Percentiles rank a stretch among this genome's conserved stretches.
phyloP scores from a whole-genome alignment of 2,888 invertebrate genomes.

The Philaethria dido region DNA sequence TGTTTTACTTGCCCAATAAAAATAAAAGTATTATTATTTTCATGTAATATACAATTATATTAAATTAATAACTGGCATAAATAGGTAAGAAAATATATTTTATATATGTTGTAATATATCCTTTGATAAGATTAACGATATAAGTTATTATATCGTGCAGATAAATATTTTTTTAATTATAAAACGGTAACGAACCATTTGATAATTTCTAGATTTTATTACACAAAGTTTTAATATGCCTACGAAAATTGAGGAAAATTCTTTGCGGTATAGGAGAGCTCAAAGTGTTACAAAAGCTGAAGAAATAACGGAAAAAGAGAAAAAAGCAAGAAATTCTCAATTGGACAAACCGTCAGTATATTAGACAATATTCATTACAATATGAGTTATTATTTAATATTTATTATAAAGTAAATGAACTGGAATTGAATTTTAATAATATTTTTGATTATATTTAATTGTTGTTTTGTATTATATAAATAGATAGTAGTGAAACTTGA shows the following conservation, averaged over 20 bases:
- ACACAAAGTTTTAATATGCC: conserved; percentile 54
- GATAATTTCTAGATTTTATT: neutral
- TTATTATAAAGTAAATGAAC: no score
- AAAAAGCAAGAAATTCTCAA: conserved; percentile 89
- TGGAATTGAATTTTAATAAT: no score
- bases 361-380: neutral
- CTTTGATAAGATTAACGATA: conserved; percentile 26
- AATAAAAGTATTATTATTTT: neutral
- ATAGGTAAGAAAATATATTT: conserved; percentile 15
- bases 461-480: no score
- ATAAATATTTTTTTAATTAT: conserved; percentile 23
- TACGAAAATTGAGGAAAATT: conserved; percentile 76
- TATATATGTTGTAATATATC: neutral
- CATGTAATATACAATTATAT: neutral
- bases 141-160: conserved; percentile 28
- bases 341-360: conserved; percentile 93
- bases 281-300: conserved; percentile 95
- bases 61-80: neutral
- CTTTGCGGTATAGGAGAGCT: conserved; percentile 87
- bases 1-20: neutral
- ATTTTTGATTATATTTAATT: no score
- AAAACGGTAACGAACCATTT: neutral
- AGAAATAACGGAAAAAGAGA: conserved; percentile 92
- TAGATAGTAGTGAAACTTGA: no score
- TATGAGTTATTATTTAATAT: no score